phyloP scores from a whole-genome alignment of 2,888 invertebrate species.

The Andrena flavipes region DNA sequence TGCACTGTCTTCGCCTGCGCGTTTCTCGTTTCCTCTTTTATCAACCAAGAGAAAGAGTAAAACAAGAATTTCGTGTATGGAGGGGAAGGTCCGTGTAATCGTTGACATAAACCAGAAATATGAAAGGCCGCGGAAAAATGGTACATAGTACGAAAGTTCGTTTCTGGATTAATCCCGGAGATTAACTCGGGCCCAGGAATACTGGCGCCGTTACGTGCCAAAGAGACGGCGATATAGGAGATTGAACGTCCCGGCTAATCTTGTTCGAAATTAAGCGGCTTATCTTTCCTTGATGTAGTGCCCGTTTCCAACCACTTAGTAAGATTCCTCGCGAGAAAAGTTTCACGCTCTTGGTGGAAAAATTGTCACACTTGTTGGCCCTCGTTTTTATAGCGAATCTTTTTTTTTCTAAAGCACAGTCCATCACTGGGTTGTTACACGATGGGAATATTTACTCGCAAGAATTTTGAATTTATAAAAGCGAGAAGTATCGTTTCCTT shows the following conservation, averaged over 20 bases:
- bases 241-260: conserved; percentile 73
- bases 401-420: background rate
- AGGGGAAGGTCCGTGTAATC: conserved; percentile 25
- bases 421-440: background rate
- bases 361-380: conserved; percentile 2
- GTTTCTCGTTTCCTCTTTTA: no score
- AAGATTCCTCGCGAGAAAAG: conserved; percentile 52
- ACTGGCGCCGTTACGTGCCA: conserved; percentile 65
- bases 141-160: conserved; percentile 52
- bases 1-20: background rate
- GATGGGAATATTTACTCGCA: background rate
- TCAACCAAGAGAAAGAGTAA: background rate
- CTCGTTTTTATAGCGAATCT: background rate
- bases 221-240: conserved; percentile 66
- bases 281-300: conserved; percentile 66
- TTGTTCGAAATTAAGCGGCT: conserved; percentile 73
- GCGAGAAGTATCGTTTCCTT: background rate
- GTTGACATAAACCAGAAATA: conserved; percentile 58
- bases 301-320: conserved; percentile 56
- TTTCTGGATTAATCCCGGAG: conserved; percentile 69
- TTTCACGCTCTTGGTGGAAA: conserved; percentile 35
- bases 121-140: conserved; percentile 57
- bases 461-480: no score
- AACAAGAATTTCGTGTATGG: background rate
- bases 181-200: conserved; percentile 64